phyloP scores from a whole-genome alignment of 2,797 vertebrate genomes.

The Thamnophis elegans region DNA sequence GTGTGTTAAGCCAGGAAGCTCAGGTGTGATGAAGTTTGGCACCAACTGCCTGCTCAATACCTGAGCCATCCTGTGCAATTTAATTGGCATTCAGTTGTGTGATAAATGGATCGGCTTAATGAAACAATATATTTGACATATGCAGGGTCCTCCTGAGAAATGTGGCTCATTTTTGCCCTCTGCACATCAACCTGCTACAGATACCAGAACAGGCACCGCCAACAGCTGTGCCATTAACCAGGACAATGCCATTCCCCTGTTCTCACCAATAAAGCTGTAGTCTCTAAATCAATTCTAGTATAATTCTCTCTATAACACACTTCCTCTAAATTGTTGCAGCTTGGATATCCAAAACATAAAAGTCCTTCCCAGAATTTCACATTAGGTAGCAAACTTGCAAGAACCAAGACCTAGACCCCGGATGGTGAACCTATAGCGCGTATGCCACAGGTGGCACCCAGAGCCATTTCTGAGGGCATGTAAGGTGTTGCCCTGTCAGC shows the following conservation, averaged over 20 bases:
- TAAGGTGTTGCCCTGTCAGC: too few species aligned
- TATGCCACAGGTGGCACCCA: too few species aligned
- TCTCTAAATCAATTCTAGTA: conserved; percentile 43
- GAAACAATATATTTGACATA: conserved; percentile 92
- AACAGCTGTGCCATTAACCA: conserved; percentile 72
- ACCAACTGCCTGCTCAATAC: conserved; percentile 82
- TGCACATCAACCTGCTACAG: conserved; percentile 81
- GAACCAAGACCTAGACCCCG: background rate
- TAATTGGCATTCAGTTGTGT: conserved; percentile 89
- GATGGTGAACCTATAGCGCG: too few species aligned
- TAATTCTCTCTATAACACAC: background rate
- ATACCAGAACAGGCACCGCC: conserved; percentile 80
- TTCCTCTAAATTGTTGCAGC: conserved; percentile 12
- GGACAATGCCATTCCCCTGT: conserved; percentile 61
- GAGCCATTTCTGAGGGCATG: too few species aligned
- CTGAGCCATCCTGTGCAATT: conserved; percentile 88
- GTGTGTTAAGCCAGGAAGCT: conserved; percentile 76
- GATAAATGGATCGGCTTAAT: conserved; percentile 93
- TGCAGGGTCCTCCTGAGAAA: conserved; percentile 87
- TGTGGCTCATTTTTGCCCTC: conserved; percentile 85
- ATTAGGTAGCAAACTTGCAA: background rate
- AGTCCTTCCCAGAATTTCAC: background rate
- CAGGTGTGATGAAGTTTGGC: conserved; percentile 84
- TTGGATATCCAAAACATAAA: background rate
- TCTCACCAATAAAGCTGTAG: conserved; percentile 66